Evolutionary conservation across 2,888 invertebrate genomes (phyloP).

Genomic region (Lissonota sp.): DNA sequence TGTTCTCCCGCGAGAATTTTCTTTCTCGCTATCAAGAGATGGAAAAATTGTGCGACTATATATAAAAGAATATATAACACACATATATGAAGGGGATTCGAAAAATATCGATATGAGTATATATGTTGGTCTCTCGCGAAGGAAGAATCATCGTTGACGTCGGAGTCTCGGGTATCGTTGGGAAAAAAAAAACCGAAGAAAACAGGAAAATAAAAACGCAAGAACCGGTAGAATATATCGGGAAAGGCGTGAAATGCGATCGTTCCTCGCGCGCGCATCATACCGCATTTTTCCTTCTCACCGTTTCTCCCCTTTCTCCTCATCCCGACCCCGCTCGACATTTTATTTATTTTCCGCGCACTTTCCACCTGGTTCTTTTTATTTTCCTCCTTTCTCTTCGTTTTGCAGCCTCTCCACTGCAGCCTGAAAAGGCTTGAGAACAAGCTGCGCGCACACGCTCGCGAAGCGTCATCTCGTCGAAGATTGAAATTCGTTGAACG

Average conservation of each 20-base stretch:
- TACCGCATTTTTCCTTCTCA: constrained; percentile 69
- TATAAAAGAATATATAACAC: neutral
- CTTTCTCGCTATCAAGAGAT: constrained; percentile 18
- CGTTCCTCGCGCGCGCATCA: constrained; percentile 46
- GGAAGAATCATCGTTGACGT: constrained; percentile 45
- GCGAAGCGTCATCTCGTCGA: constrained; percentile 74
- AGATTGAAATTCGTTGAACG: constrained; percentile 79
- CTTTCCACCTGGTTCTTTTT: neutral
- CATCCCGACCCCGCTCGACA: neutral
- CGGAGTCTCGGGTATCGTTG: constrained; percentile 28
- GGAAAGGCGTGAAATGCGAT: constrained; percentile 42
- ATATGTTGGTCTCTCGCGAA: constrained; percentile 30
- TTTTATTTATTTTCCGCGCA: constrained; percentile 35
- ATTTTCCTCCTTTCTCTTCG: constrained; percentile 5
- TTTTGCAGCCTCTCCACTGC: neutral
- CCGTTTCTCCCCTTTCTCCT: constrained; percentile 34
- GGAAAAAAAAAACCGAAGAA: constrained; percentile 23
- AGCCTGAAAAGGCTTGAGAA: constrained; percentile 1
- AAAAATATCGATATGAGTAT: constrained; percentile 45
- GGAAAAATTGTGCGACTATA: neutral
- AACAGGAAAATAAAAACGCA: constrained; percentile 7
- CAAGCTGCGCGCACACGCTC: neutral
- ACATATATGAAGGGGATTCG: neutral
- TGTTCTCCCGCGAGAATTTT: constrained; percentile 40
- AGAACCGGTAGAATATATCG: constrained; percentile 31